A percentile compares a stretch with the other conserved stretches of the same genome.
phyloP scores from a whole-genome alignment of 2,888 invertebrate genomes.

The Dolichomitus sp. region DNA sequence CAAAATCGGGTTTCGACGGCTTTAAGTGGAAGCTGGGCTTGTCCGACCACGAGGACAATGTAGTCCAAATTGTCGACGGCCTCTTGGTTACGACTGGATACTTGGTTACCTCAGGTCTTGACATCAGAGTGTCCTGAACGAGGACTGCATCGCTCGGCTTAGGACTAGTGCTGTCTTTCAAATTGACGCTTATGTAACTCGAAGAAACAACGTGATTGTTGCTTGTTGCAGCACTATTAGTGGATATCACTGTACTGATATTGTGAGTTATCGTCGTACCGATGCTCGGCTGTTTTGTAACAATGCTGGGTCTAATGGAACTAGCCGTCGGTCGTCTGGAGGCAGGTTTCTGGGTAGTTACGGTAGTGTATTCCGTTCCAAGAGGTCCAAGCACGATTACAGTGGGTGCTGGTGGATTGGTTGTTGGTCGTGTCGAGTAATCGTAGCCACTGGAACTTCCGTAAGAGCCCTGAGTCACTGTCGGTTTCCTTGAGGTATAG shows the following conservation, averaged over 20 bases:
- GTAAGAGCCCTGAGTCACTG: conserved; percentile 77
- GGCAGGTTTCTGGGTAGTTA: conserved; percentile 80
- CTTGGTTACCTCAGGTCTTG: conserved; percentile 8
- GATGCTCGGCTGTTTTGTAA: conserved; percentile 79
- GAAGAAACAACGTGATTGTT: conserved; percentile 83
- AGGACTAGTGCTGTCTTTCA: conserved; percentile 78
- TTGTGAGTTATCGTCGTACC: conserved; percentile 84
- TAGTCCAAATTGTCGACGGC: conserved; percentile 79
- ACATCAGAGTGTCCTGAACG: conserved; percentile 21
- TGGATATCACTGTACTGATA: conserved; percentile 83
- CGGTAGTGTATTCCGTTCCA: conserved; percentile 80
- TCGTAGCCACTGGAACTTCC: conserved; percentile 69
- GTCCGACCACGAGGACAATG: conserved; percentile 78
- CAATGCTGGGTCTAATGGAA: conserved; percentile 66
- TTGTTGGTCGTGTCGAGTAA: conserved; percentile 82
- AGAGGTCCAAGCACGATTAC: conserved; percentile 88
- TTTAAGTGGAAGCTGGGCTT: conserved; percentile 82
- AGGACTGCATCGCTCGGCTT: conserved; percentile 29
- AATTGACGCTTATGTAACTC: conserved; percentile 82
- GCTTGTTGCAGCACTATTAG: conserved; percentile 72
- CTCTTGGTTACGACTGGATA: conserved; percentile 67
- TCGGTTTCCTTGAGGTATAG: conserved; percentile 71
- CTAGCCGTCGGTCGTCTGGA: conserved; percentile 74
- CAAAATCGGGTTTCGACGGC: conserved; percentile 71
- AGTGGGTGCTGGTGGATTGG: conserved; percentile 87